These are phyloP conservation scores for Luffia ferchaultella DNA, from an alignment of 2,888 invertebrate genomes.

Conservation along the genomic window DNA sequence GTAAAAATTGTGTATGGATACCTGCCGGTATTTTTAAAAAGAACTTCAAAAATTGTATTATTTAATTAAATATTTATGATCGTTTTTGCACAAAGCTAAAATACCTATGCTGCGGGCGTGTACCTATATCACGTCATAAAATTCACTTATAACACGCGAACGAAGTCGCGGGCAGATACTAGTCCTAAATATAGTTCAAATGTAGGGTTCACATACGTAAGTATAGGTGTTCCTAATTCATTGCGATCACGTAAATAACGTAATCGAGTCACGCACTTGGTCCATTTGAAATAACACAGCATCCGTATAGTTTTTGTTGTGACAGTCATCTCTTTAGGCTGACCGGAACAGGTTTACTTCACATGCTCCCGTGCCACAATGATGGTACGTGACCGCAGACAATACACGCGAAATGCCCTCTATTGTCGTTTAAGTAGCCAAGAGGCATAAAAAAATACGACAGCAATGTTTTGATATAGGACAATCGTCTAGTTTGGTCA, in stretches of 20 bases:
- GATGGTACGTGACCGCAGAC: conserved; percentile 52
- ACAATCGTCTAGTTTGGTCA: conserved; percentile 2
- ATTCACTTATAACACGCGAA: too few species aligned
- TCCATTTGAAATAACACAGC: conserved; percentile 63
- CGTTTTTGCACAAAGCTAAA: too few species aligned
- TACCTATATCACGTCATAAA: too few species aligned
- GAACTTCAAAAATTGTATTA: too few species aligned
- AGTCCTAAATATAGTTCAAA: too few species aligned
- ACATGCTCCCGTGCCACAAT: conserved; percentile 21
- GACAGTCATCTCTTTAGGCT: conserved; percentile 12
- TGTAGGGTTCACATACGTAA: too few species aligned
- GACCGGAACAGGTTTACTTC: conserved; percentile 4
- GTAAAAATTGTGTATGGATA: too few species aligned
- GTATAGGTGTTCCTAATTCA: too few species aligned
- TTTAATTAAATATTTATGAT: too few species aligned
- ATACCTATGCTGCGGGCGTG: too few species aligned
- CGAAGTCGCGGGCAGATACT: too few species aligned
- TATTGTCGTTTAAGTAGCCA: conserved; percentile 2
- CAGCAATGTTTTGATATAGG: background rate
- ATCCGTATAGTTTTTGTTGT: conserved; percentile 23
- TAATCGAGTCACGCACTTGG: conserved; percentile 32
- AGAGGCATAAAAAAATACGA: background rate
- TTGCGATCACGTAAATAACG: background rate
- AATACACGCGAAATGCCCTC: conserved; percentile 24
- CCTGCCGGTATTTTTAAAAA: too few species aligned